These are phyloP conservation scores for Sebastes glaucus DNA, from an alignment of 2,797 vertebrate species.

Conservation along the genomic window DNA sequence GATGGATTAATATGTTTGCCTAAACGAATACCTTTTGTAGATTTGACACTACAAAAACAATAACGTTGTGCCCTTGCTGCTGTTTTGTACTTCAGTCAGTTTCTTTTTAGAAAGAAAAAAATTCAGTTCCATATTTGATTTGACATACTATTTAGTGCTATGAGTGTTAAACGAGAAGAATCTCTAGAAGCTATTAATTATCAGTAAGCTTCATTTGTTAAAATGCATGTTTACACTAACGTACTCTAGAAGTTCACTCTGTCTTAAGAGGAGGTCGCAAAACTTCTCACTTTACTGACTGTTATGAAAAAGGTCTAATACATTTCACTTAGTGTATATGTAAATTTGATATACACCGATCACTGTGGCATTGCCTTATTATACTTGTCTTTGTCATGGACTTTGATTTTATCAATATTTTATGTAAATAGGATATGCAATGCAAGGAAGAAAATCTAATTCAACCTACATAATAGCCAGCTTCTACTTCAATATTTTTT, in stretches of 20 bases:
- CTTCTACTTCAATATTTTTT: neutral
- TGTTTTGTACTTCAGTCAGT: conserved; percentile 6
- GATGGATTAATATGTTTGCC: neutral
- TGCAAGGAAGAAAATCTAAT: neutral
- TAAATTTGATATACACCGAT: neutral
- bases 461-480: neutral
- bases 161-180: neutral
- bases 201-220: neutral
- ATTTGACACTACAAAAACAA: neutral
- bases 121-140: neutral
- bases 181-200: neutral
- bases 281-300: neutral
- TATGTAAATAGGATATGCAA: neutral
- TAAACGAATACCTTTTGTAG: neutral
- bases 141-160: neutral
- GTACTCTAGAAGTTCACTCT: neutral
- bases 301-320: neutral
- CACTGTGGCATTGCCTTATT: conserved; percentile 1
- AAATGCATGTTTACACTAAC: conserved; percentile 1
- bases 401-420: neutral
- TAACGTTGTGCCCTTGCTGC: neutral
- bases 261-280: neutral
- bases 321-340: neutral
- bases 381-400: neutral
- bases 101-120: neutral